Evolutionary conservation across 2,888 invertebrate species (phyloP).

Genomic region (Scaeva pyrastri): DNA sequence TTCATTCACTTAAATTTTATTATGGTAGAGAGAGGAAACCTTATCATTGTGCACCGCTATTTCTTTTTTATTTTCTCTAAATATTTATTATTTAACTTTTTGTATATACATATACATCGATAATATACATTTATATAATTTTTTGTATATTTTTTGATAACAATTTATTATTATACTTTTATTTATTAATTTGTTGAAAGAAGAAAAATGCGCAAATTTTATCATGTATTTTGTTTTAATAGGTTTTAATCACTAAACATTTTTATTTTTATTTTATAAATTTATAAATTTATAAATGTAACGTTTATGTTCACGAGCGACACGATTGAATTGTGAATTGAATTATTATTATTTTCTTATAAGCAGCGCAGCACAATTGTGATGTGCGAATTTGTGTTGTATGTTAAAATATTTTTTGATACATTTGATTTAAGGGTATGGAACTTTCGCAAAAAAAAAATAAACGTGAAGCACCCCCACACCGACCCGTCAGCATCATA

Average conservation of each 20-base stretch:
- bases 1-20: constrained; percentile 43
- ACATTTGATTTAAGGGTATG: constrained; percentile 59
- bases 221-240: not conserved
- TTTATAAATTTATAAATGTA: no score
- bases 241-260: not conserved
- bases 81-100: constrained; percentile 13
- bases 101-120: not conserved
- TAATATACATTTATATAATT: constrained; percentile 9
- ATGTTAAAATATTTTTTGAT: constrained; percentile 16
- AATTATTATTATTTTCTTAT: not conserved
- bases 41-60: constrained; percentile 53
- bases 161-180: constrained; percentile 11
- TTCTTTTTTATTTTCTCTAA: not conserved
- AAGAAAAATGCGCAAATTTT: constrained; percentile 18
- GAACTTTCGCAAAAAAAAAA: constrained; percentile 69
- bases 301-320: not conserved
- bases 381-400: not conserved
- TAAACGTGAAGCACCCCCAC: constrained; percentile 61
- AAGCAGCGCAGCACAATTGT: not conserved
- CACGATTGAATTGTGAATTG: constrained; percentile 8
- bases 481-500: constrained; percentile 80
- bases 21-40: constrained; percentile 62
- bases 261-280: no score
- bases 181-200: not conserved
- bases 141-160: not conserved